Conservation (phyloP, 2,888 invertebrate species). For the Taphrorychus bicolor region DNA sequence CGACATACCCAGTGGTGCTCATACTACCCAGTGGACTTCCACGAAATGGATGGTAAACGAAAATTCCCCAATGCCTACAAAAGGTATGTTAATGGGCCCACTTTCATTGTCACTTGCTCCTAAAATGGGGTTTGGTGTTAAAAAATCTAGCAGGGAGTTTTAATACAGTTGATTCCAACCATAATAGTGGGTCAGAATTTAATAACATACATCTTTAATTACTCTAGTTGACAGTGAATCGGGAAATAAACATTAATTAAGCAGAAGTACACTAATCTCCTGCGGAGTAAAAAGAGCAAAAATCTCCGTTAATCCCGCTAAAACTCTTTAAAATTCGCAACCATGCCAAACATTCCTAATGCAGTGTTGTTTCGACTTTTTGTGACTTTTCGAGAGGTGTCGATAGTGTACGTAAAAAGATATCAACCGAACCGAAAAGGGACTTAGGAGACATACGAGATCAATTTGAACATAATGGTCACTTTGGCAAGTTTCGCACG, state of each 20-base stretch:
- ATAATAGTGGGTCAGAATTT: too few species aligned
- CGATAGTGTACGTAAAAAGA: slow-evolving; percentile 38
- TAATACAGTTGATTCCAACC: too few species aligned
- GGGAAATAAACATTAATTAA: too few species aligned
- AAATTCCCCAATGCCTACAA: slow-evolving; percentile 4
- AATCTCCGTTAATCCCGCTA: slow-evolving; percentile 7
- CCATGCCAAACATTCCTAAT: slow-evolving; percentile 26
- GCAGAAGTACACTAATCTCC: too few species aligned
- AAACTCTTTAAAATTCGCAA: slow-evolving; percentile 14
- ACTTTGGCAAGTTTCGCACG: slow-evolving; percentile 52
- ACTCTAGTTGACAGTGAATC: too few species aligned
- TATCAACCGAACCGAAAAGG: slow-evolving; percentile 29
- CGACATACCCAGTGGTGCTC: slow-evolving; percentile 8
- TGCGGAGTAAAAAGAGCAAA: background rate
- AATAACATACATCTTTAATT: too few species aligned
- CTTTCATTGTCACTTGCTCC: slow-evolving; percentile 22
- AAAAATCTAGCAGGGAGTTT: slow-evolving; percentile 18
- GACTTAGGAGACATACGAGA: slow-evolving; percentile 30
- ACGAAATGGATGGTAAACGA: slow-evolving; percentile 14
- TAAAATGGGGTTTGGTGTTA: slow-evolving; percentile 24
- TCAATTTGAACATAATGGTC: slow-evolving; percentile 52
- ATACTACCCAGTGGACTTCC: slow-evolving; percentile 8
- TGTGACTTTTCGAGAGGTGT: slow-evolving; percentile 35
- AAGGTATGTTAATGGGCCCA: slow-evolving; percentile 23
- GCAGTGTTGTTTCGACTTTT: slow-evolving; percentile 34